A percentile compares a stretch with the other conserved stretches of the same genome.
phyloP scores from a whole-genome alignment of 1,140 invertebrate species.

The Penaeus indicus region DNA sequence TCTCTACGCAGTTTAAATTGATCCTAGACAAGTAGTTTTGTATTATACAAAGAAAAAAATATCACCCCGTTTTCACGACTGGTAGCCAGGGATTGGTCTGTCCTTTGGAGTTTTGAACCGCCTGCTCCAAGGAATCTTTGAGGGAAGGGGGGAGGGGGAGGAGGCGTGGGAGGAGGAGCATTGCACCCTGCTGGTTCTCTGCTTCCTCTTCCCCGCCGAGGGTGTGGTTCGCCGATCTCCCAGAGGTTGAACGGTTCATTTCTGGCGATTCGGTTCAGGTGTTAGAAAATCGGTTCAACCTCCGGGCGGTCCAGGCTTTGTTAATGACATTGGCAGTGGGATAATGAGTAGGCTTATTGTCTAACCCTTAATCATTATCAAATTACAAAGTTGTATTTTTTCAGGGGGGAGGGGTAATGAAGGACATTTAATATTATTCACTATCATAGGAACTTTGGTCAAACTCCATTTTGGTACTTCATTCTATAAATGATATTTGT shows the following conservation, averaged over 20 bases:
- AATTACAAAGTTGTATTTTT: constrained; percentile 20
- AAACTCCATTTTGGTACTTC: constrained; percentile 58
- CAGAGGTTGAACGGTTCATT: constrained; percentile 35
- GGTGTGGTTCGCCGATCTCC: constrained; percentile 37
- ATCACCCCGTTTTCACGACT: too few species aligned
- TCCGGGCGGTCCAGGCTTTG: constrained; percentile 19
- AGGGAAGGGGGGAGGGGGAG: too few species aligned
- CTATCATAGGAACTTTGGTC: constrained; percentile 63
- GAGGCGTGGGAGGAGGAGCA: too few species aligned
- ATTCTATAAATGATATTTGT: constrained; percentile 63
- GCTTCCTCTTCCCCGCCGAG: constrained; percentile 17
- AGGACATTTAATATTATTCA: constrained; percentile 53
- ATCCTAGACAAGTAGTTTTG: too few species aligned
- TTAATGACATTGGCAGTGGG: constrained; percentile 52
- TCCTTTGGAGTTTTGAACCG: too few species aligned
- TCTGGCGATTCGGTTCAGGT: constrained; percentile 28
- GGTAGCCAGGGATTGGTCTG: too few species aligned
- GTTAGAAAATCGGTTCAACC: constrained; percentile 36
- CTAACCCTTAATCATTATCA: constrained; percentile 55
- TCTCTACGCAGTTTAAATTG: too few species aligned
- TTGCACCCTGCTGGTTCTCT: too few species aligned
- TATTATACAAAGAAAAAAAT: too few species aligned
- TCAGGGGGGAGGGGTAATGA: constrained; percentile 38
- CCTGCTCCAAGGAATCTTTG: too few species aligned
- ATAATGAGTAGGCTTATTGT: constrained; percentile 33